phyloP scores from a whole-genome alignment of 2,888 invertebrate species.

The Villa cingulata region DNA sequence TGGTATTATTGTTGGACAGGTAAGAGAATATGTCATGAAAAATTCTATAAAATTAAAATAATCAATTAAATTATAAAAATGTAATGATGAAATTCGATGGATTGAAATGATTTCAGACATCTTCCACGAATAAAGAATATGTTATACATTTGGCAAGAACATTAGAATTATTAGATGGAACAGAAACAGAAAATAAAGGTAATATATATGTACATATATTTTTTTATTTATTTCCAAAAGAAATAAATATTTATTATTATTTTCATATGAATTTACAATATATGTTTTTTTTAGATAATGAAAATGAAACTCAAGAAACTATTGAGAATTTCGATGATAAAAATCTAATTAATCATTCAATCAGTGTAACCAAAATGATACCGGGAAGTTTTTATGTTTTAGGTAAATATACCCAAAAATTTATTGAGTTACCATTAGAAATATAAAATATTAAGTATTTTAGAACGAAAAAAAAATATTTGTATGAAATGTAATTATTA shows the following conservation, averaged over 20 bases:
- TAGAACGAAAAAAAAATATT: not conserved
- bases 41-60: not conserved
- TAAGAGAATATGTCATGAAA: conserved; percentile 26
- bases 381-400: conserved; percentile 80
- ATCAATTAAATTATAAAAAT: too few species aligned
- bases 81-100: too few species aligned
- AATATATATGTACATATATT: too few species aligned
- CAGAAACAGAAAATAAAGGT: too few species aligned
- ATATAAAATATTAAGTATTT: not conserved
- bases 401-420: conserved; percentile 40
- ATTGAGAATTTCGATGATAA: not conserved
- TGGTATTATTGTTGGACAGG: conserved; percentile 71
- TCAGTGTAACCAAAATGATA: conserved; percentile 77
- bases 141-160: conserved; percentile 69
- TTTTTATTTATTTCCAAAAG: too few species aligned
- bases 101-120: conserved; percentile 26
- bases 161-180: conserved; percentile 38
- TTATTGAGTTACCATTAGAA: not conserved
- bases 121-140: conserved; percentile 52
- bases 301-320: not conserved
- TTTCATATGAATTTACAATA: too few species aligned
- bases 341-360: conserved; percentile 63
- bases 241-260: too few species aligned
- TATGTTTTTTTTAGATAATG: conserved; percentile 14
- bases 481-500: not conserved